These are phyloP conservation scores for Liasis olivaceus DNA, from an alignment of 2,797 vertebrate species.

Conservation along the genomic window DNA sequence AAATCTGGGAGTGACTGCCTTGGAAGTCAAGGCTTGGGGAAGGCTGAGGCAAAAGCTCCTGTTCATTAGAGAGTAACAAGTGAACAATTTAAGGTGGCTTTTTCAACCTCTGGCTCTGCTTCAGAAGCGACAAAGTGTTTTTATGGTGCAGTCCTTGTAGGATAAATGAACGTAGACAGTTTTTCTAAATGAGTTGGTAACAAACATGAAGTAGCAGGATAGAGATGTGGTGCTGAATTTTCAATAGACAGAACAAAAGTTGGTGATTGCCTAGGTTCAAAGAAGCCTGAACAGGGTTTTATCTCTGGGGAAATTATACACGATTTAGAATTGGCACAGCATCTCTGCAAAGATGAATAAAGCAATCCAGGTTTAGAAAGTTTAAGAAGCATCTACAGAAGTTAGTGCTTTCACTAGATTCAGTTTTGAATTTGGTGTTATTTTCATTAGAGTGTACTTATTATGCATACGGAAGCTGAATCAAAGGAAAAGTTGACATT, in stretches of 20 bases:
- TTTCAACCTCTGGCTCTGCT: neutral
- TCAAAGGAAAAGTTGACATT: neutral
- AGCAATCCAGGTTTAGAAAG: neutral
- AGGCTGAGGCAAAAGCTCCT: neutral
- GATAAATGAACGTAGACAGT: neutral
- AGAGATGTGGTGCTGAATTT: neutral
- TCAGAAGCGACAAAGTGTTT: neutral
- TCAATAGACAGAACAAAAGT: neutral
- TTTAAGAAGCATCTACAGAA: neutral
- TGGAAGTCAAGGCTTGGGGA: neutral
- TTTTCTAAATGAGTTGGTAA: neutral
- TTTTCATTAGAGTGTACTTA: neutral
- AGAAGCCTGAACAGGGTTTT: neutral
- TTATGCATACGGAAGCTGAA: neutral
- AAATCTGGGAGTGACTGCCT: neutral
- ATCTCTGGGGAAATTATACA: slow-evolving; percentile 2
- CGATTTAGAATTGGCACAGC: neutral
- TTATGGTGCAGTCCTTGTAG: neutral
- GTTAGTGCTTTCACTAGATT: neutral
- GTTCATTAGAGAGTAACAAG: neutral
- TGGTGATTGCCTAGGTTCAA: neutral
- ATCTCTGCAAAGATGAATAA: neutral
- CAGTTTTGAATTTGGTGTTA: neutral
- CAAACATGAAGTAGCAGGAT: neutral
- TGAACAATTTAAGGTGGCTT: neutral